phyloP scores from a whole-genome alignment of 2,888 invertebrate genomes.

The Xestobium rufovillosum region DNA sequence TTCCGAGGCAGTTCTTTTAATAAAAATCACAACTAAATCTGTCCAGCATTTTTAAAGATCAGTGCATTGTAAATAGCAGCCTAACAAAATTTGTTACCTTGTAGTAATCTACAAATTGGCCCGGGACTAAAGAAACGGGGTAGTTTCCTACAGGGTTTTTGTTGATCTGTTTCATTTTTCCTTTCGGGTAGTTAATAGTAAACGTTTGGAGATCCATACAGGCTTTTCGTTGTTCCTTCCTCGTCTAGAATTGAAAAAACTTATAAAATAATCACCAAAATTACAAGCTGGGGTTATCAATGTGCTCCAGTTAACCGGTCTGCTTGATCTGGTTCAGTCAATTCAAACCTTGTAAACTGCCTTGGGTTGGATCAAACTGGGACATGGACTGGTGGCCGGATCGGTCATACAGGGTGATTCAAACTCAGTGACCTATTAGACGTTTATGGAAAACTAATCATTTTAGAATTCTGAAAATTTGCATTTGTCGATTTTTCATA shows the following conservation, averaged over 20 bases:
- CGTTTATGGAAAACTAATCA: too few relatives aligned
- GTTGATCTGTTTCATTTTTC: conserved; percentile 39
- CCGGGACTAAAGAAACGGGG: conserved; percentile 90
- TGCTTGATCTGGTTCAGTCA: too few relatives aligned
- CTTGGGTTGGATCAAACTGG: too few relatives aligned
- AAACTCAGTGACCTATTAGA: too few relatives aligned
- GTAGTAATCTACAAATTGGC: conserved; percentile 90
- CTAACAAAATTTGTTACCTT: conserved; percentile 47
- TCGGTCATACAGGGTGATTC: too few relatives aligned
- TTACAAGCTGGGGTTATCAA: too few relatives aligned
- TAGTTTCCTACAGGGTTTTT: conserved; percentile 60
- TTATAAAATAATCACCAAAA: conserved; percentile 12
- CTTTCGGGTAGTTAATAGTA: conserved; percentile 71
- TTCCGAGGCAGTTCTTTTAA: neutral
- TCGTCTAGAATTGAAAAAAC: conserved; percentile 34
- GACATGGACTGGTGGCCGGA: too few relatives aligned
- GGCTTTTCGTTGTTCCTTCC: conserved; percentile 68
- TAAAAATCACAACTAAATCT: neutral
- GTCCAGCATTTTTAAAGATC: neutral
- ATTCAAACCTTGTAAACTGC: too few relatives aligned
- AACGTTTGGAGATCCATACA: conserved; percentile 91
- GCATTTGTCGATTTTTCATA: too few relatives aligned
- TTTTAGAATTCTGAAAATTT: too few relatives aligned
- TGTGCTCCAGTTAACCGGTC: too few relatives aligned
- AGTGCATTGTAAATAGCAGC: too few relatives aligned